Evolutionary conservation across 2,797 vertebrate genomes (phyloP).

Genomic region (Melanotaenia nigrans): DNA sequence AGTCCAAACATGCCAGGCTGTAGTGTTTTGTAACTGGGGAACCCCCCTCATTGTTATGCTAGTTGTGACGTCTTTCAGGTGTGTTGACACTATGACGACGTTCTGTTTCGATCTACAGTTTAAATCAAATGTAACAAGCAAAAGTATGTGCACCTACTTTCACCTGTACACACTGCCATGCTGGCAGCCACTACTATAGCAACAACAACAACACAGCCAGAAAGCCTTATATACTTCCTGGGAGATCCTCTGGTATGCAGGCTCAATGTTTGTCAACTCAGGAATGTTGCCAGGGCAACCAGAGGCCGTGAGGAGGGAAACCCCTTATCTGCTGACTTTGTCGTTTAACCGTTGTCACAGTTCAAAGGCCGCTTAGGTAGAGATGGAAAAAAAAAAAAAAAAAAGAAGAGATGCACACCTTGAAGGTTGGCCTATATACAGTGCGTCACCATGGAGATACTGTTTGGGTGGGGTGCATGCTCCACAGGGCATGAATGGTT

Average conservation of each 20-base stretch:
- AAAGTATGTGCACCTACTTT: conserved; percentile 53
- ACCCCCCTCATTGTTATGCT: background rate
- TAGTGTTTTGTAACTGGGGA: conserved; percentile 11
- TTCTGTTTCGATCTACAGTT: conserved; percentile 41
- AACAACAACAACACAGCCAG: conserved; percentile 79
- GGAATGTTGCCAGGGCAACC: conserved; percentile 80
- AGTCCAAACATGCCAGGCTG: background rate
- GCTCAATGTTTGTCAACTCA: conserved; percentile 83
- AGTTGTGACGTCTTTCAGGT: conserved; percentile 52
- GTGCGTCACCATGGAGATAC: conserved; percentile 70
- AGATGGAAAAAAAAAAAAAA: conserved; percentile 37
- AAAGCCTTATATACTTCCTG: conserved; percentile 70
- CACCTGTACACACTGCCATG: conserved; percentile 64
- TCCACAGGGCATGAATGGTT: conserved; percentile 69
- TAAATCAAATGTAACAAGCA: conserved; percentile 21
- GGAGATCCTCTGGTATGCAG: conserved; percentile 80
- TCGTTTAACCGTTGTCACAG: conserved; percentile 74
- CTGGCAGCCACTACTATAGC: conserved; percentile 74
- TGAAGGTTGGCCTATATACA: conserved; percentile 62
- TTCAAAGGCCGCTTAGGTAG: conserved; percentile 68
- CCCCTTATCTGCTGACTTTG: conserved; percentile 79
- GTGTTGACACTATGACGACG: conserved; percentile 28
- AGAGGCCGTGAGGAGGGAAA: conserved; percentile 76
- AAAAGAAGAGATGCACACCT: conserved; percentile 67
- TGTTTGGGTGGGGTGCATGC: conserved; percentile 75